Conservation (phyloP, 2,797 vertebrate genomes). For the Poeciliopsis turneri region DNA sequence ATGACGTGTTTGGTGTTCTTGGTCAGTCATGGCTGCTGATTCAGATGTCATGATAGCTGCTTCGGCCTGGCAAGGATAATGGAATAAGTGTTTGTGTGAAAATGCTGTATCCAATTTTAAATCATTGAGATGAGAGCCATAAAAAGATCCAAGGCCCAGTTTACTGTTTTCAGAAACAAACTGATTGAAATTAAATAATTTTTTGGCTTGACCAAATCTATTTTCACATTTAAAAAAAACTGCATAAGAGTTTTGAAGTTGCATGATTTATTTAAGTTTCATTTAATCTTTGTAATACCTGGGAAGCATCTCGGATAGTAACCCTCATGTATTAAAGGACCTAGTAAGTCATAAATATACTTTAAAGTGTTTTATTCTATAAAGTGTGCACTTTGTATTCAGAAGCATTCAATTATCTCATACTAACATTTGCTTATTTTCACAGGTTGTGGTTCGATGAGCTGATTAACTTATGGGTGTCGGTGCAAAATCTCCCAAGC, state of each 20-base stretch:
- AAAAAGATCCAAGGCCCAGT: conserved; percentile 11
- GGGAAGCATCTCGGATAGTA: neutral
- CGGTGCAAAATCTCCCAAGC: conserved; percentile 96
- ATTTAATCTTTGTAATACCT: neutral
- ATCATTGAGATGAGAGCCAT: conserved; percentile 4
- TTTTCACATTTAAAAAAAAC: neutral
- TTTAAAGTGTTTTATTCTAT: neutral
- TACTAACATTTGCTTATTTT: conserved; percentile 31
- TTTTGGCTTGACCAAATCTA: neutral
- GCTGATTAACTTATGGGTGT: conserved; percentile 91
- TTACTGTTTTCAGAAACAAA: neutral
- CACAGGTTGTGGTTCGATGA: conserved; percentile 97
- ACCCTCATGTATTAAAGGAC: neutral
- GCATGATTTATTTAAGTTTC: neutral
- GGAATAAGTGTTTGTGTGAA: conserved; percentile 22
- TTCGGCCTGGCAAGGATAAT: conserved; percentile 23
- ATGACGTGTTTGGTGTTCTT: neutral
- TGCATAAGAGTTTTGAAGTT: neutral
- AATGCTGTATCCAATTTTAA: conserved; percentile 19
- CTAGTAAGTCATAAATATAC: neutral
- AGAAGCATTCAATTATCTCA: neutral
- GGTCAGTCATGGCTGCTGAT: neutral
- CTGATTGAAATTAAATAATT: neutral
- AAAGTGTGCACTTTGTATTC: neutral
- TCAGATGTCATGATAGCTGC: conserved; percentile 18